phyloP scores from a whole-genome alignment of 53 echinoderm and acorn worm species.

The Apostichopus leukothele region DNA sequence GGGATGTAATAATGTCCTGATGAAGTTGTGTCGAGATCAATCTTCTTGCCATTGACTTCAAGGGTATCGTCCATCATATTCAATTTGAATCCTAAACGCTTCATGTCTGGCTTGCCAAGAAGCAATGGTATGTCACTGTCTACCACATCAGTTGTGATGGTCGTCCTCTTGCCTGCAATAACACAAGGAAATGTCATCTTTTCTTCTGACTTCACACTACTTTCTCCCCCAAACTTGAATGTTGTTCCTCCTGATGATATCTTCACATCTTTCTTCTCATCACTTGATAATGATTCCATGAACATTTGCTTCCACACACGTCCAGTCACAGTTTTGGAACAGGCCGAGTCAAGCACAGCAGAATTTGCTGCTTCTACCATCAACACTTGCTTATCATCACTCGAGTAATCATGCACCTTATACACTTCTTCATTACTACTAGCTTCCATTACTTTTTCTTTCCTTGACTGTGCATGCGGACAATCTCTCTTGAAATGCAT shows the following conservation, averaged over 20 bases:
- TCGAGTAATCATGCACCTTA: conserved; percentile 57
- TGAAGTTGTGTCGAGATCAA: not conserved
- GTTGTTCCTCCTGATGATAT: conserved; percentile 33
- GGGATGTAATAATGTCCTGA: conserved; percentile 53
- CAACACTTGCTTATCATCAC: conserved; percentile 45
- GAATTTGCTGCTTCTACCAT: too few species aligned
- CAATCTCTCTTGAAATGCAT: conserved; percentile 8
- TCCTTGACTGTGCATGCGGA: conserved; percentile 1
- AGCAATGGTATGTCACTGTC: conserved; percentile 41
- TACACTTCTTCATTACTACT: conserved; percentile 21
- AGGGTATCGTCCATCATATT: conserved; percentile 51
- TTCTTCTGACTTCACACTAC: conserved; percentile 47
- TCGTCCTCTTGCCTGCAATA: conserved; percentile 32
- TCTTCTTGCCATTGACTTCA: conserved; percentile 53
- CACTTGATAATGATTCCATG: conserved; percentile 45
- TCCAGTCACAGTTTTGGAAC: conserved; percentile 52
- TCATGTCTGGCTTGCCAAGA: conserved; percentile 57
- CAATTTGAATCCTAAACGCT: conserved; percentile 52
- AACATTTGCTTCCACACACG: conserved; percentile 53
- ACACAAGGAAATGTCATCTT: not conserved
- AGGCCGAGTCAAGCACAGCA: conserved; percentile 40
- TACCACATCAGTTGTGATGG: too few species aligned
- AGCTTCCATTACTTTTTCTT: not conserved
- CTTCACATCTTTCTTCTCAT: conserved; percentile 47
- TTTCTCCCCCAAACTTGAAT: conserved; percentile 59